These are phyloP conservation scores for Hofmannophila pseudospretella DNA, from an alignment of 2,888 invertebrate genomes.

Conservation along the genomic window DNA sequence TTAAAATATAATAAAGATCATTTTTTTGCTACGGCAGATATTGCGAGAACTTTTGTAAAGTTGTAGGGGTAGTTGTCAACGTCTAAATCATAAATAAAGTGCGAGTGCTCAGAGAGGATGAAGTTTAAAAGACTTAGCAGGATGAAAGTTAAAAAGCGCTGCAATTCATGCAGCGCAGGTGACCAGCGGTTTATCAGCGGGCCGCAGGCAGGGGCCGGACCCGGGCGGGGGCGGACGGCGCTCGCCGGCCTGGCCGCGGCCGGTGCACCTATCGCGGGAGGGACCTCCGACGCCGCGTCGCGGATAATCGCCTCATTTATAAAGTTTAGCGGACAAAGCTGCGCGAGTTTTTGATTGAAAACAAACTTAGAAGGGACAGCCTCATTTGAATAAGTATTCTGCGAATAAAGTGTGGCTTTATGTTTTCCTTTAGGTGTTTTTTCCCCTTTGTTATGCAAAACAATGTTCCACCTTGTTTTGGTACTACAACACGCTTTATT, in stretches of 20 bases:
- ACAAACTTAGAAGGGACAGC: constrained; percentile 78
- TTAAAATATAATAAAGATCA: constrained; percentile 27
- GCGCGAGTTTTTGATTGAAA: constrained; percentile 78
- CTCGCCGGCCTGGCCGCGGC: constrained; percentile 7
- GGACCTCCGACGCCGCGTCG: constrained; percentile 36
- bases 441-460: constrained; percentile 77
- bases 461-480: constrained; percentile 78
- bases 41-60: constrained; percentile 44
- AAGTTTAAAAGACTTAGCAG: constrained; percentile 69
- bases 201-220: constrained; percentile 41
- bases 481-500: constrained; percentile 77
- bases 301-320: constrained; percentile 78
- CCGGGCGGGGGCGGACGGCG: constrained; percentile 18
- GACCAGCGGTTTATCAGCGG: constrained; percentile 71
- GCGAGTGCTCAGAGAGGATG: constrained; percentile 61
- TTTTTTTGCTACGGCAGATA: constrained; percentile 35
- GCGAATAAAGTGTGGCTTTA: constrained; percentile 78
- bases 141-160: constrained; percentile 74
- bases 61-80: constrained; percentile 55
- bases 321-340: constrained; percentile 77
- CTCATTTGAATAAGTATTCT: constrained; percentile 79
- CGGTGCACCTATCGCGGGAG: constrained; percentile 54
- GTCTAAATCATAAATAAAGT: constrained; percentile 69
- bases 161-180: constrained; percentile 75
- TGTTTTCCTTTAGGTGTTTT: constrained; percentile 78